Evolutionary conservation across 2,888 invertebrate species (phyloP), one percentile per base, ranked within the genome.

Genomic region (Xylota sylvarum): DNA sequence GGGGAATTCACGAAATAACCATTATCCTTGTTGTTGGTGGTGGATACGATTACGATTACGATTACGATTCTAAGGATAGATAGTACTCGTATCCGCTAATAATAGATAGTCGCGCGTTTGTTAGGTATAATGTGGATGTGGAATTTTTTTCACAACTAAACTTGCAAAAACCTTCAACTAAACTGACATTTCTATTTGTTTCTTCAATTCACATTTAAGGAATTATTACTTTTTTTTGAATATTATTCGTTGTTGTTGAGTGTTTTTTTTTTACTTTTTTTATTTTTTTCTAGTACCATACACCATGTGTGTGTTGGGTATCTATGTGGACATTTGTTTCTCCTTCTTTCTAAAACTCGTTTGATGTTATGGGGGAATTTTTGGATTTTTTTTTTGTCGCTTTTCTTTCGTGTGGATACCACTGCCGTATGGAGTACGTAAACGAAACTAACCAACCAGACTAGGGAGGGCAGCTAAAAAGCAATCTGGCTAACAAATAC

Each of bases 121-220:
- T 83, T 87, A n/a, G n/a, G n/a, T n/a, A 17, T 79, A 23, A 60
- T 37, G 27, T 74, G 74, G 65, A 76, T 84, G 27, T 74, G 74
- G 70, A 72, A 87, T 74, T 83, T 84, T n/a, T 87, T 78, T 60
- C 87, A 87, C 87, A 83, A 82, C 89, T 88, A 88, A 88, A 88
- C 89, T 88, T 89, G 89, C 89, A 89, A 89, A 89, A 89, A 89
- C 88, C 89, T 89, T 89, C 89, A 89, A 88, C 88, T 88, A 88
- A 89, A 89, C 89, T 89, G 88, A 89, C 88, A 89, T 89, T 89
- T 89, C 88, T 85, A 88, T 88, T 88, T 85, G 83, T 87, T 87
- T 87, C 87, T 79, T 87, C 84, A 83, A 87, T 84, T 87, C 87
- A 83, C 87, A 87, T 78, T 85, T 86, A 82, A 86, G 86, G 86